Percentiles rank a stretch among this genome's conserved stretches.
These are phyloP conservation scores for Ranitomeya variabilis DNA, from an alignment of 2,113 vertebrate species.

Conservation along the genomic window DNA sequence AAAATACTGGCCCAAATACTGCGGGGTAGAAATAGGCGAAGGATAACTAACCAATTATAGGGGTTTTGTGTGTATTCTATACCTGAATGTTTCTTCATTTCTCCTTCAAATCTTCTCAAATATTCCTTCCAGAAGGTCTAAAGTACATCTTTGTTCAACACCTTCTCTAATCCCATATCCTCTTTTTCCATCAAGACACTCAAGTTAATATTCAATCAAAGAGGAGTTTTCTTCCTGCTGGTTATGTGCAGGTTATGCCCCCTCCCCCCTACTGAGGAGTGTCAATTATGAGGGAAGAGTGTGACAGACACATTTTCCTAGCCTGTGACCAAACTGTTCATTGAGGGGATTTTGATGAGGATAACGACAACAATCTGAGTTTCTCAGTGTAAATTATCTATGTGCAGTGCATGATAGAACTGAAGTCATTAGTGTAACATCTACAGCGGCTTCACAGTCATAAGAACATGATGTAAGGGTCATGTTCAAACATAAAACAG, in stretches of 20 bases:
- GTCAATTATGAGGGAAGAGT: conserved; percentile 3
- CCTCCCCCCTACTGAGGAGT: conserved; percentile 20
- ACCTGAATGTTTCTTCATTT: conserved; percentile 55
- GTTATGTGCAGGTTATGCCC: not conserved
- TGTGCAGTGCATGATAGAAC: not conserved
- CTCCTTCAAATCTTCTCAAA: conserved; percentile 22
- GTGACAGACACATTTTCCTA: conserved; percentile 19
- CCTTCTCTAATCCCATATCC: conserved; percentile 1
- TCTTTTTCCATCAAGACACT: conserved; percentile 36
- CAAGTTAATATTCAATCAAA: conserved; percentile 50
- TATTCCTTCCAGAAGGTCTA: conserved; percentile 42
- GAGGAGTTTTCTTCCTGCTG: conserved; percentile 13
- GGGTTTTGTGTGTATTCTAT: not conserved
- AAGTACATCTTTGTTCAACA: conserved; percentile 39
- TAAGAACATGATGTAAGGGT: no score
- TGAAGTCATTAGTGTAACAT: not conserved
- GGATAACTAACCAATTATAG: not conserved
- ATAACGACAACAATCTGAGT: not conserved
- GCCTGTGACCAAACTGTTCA: not conserved
- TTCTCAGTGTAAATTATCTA: not conserved
- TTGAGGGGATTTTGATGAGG: not conserved
- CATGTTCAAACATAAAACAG: no score
- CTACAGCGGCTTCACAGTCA: not conserved
- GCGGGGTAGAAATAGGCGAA: not conserved
- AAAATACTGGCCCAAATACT: no score